A percentile compares a stretch with the other conserved stretches of the same genome.
phyloP scores from a whole-genome alignment of 2,888 invertebrate species.

The Mesochorus sp. region DNA sequence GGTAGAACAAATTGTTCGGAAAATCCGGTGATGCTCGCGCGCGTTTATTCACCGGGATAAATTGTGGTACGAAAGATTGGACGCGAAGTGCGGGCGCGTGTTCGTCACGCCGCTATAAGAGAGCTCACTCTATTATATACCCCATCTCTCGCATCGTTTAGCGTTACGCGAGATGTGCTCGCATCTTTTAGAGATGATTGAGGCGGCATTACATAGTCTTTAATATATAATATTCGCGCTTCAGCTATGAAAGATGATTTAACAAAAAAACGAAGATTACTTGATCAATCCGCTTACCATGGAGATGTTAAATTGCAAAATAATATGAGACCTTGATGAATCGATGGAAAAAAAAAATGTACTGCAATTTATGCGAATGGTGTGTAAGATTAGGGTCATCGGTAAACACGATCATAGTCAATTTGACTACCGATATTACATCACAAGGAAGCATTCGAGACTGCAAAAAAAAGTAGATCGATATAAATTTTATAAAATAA shows the following conservation, averaged over 20 bases:
- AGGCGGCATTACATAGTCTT: conserved; percentile 40
- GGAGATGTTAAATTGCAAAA: conserved; percentile 18
- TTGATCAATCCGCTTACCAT: conserved; percentile 7
- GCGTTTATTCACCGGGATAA: conserved; percentile 41
- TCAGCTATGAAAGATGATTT: background rate
- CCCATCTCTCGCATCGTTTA: conserved; percentile 33
- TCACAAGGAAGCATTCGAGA: no score
- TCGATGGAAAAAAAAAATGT: background rate
- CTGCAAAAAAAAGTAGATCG: no score
- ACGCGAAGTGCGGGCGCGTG: conserved; percentile 45
- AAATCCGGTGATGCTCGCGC: conserved; percentile 40
- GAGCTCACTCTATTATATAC: conserved; percentile 8
- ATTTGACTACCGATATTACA: background rate
- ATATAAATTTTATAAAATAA: no score
- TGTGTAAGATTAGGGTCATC: background rate
- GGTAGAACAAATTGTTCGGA: conserved; percentile 57
- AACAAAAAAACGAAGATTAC: background rate
- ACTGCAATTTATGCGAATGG: background rate
- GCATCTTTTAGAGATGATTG: conserved; percentile 43
- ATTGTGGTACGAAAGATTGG: conserved; percentile 28
- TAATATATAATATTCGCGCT: conserved; percentile 43
- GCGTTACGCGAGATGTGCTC: conserved; percentile 17
- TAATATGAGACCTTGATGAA: conserved; percentile 2
- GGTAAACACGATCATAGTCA: background rate
- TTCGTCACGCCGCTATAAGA: conserved; percentile 49